Base-by-base conservation (phyloP, 2,888 invertebrate species). In the Antitype chi region DNA sequence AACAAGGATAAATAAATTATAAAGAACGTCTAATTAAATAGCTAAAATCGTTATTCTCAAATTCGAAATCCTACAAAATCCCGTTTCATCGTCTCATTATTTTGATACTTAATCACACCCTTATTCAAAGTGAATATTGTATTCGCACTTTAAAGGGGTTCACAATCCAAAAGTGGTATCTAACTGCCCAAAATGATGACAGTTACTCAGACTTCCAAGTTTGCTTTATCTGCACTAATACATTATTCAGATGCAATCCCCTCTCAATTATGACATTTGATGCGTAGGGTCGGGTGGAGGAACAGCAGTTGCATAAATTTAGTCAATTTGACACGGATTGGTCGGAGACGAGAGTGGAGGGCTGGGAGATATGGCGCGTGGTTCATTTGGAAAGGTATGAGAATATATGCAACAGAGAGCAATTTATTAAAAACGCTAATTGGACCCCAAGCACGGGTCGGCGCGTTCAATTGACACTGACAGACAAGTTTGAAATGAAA, bases 221-320 rank as follows among this genome's bases (percentile, higher is more conserved):
- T 85, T 87, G 87, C 89, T 84, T 88, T 88, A 88, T 89, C 89
- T 87, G 90, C 89, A 89, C 87, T 90, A 90, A 92, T 93, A 90
- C 91, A 93, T 94, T 93, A 94, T 94, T 93, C 92, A 93, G 93
- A 92, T 90, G 90, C 92, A 80, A 81, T 85, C 88, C 85, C 90
- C 83, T 87, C 81, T 85, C 91, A 95, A 95, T 94, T 92, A 95
- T 94, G 94, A 95, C 94, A 94, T 95, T 94, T 94, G 95, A 95
- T 94, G 95, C 92, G 93, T 89, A 86, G 90, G 90, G 90, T 89
- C 88, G 91, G 90, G 86, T 74, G 28, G 23, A 81, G 63, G 74
- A 89, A 85, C 85, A 86, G 93, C 92, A 93, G 93, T 95, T 94
- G 96, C 95, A 96, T 96, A 96, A 96, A 96, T 96, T 96, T 95